Base-by-base conservation (phyloP, 2,113 vertebrate genomes). In the Regulus satrapa region DNA sequence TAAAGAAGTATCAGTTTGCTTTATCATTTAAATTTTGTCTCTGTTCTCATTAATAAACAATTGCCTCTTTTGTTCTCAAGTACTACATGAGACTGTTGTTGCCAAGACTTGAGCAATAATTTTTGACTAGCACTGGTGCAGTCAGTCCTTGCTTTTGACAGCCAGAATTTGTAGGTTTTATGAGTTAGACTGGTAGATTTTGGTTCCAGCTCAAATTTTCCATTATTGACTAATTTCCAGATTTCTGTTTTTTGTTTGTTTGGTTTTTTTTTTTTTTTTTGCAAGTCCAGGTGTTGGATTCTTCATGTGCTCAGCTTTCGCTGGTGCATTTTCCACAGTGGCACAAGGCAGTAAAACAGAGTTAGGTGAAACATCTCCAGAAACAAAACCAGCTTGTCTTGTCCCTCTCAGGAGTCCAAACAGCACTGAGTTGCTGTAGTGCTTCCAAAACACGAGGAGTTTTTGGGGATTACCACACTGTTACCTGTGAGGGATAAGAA, bases 41-140 rank as follows among this genome's bases (percentile, higher is more conserved):
- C 40, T 43, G 2, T 83, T 77, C 68, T 88, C 75, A 61, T 94
- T 80, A 95, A 94, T 95, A 96, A 97, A 97, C 64, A 81, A 79
- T 88, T 92, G 67, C 94, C 64, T 95, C 38, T 62, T 80, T 71
- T 63, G 46, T 74, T 92, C 38, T 80, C 36, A 83, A 71, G 46
- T 79, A 55, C 76, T 77, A 14, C 43, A 4, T 36, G 75, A 51
- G 78, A 41, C 34, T 62, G 23, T 25, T 84, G 56, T 54, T 89
- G 56, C 49, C 28, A 69, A 46, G 58, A 49, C 17, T 20, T 58
- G 29, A 73, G 62, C 32, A 32, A 12, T 48, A 43, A 41, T 20
- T 43, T 14, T 55, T 66, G 45, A 63, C 12, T 29, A 15, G 6
- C 6, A 1, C 7, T 5, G 2, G 14, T 46, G 34, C 19, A 49